These are phyloP conservation scores for Gorsachius magnificus DNA, from an alignment of 2,797 vertebrate genomes.

Conservation along the genomic window DNA sequence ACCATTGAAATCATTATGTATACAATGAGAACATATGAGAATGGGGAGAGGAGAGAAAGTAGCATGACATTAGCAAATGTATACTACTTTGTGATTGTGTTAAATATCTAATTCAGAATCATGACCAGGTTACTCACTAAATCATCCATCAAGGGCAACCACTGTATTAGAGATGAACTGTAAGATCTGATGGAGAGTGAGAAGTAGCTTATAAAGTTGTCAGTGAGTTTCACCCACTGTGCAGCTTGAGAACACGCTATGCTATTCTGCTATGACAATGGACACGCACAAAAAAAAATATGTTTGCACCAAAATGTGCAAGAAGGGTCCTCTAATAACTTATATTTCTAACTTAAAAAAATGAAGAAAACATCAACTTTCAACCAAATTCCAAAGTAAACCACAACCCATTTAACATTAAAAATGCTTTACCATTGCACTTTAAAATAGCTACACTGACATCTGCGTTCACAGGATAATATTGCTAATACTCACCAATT, in stretches of 20 bases:
- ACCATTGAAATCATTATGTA: not conserved
- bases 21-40: not conserved
- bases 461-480: not conserved
- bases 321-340: not conserved
- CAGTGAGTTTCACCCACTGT: not conserved
- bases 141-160: not conserved
- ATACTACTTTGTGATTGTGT: not conserved
- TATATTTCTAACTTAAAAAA: not conserved
- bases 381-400: not conserved
- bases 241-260: not conserved
- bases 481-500: constrained; percentile 10
- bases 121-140: not conserved
- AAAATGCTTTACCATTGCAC: not conserved
- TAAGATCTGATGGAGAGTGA: not conserved
- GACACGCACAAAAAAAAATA: not conserved
- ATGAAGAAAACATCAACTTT: not conserved
- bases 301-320: not conserved
- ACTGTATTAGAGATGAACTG: not conserved
- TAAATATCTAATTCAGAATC: not conserved
- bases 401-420: not conserved
- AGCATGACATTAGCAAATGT: not conserved
- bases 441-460: not conserved
- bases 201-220: not conserved
- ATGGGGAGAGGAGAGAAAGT: not conserved
- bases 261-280: not conserved